phyloP scores from a whole-genome alignment of 2,888 invertebrate genomes.

The Octonoba sinensis region DNA sequence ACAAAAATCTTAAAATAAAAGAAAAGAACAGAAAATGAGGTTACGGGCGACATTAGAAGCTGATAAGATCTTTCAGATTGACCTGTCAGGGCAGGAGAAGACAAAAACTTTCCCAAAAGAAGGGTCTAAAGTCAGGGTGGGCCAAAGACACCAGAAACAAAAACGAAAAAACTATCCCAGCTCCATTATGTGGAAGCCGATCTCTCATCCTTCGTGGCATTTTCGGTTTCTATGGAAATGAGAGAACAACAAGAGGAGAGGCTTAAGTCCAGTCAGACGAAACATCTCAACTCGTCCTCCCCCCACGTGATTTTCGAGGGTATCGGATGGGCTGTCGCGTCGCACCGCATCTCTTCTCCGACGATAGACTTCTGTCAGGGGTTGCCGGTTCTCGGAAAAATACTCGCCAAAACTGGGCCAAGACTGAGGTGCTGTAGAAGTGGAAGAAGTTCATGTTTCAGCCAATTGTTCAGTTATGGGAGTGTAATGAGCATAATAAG shows the following conservation, averaged over 20 bases:
- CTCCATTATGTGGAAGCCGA: constrained; percentile 63
- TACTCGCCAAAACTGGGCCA: too few species aligned
- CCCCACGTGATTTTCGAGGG: constrained; percentile 54
- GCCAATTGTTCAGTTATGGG: too few species aligned
- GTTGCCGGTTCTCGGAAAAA: too few species aligned
- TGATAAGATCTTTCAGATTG: constrained; percentile 63
- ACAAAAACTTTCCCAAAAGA: constrained; percentile 49
- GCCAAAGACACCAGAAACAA: constrained; percentile 9
- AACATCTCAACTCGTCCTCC: constrained; percentile 57
- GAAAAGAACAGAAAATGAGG: constrained; percentile 16
- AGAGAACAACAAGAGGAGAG: constrained; percentile 60
- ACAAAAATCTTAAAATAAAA: constrained; percentile 30
- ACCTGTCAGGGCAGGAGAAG: constrained; percentile 56
- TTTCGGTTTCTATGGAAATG: constrained; percentile 64
- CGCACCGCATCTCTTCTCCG: constrained; percentile 31
- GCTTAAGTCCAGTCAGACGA: constrained; percentile 63
- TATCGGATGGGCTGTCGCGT: constrained; percentile 60
- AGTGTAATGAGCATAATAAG: too few species aligned
- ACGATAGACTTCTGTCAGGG: too few species aligned
- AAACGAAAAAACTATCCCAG: constrained; percentile 10
- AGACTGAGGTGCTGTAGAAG: too few species aligned
- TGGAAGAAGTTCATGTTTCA: too few species aligned
- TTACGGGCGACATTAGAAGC: constrained; percentile 51
- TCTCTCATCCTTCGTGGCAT: constrained; percentile 59
- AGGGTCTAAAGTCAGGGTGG: constrained; percentile 35